Evolutionary conservation across 2,888 invertebrate genomes (phyloP), one percentile per base, ranked within the genome.

Genomic region (Ferrisia virgata): DNA sequence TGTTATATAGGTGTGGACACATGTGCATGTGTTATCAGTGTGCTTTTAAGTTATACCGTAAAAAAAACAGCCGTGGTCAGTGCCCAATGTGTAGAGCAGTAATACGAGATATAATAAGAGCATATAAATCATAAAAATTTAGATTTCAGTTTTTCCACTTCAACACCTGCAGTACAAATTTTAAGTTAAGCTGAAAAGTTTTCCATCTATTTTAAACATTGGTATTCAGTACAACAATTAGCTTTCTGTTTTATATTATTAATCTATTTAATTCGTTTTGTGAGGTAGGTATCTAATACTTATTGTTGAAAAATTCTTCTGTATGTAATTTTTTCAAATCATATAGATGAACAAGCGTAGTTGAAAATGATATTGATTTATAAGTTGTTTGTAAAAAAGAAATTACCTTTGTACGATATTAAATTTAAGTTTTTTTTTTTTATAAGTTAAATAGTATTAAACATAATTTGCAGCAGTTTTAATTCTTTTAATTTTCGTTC

Each of bases 21-120:
- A 97, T 99, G 97, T 99, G 99, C 89, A 97, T 99, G 97, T 99
- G 99, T 88, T 98, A 95, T 89, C 92, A 95, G 43, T 99, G 99
- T 89, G 98, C 98, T 0, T 92, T 95, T 72, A 95, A 96, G 87
- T 95, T 96, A 88, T 96, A 96, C 96, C 91, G 94, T 85, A 95
- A 95, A 28, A 93, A 94, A 87, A 95, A 95, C 0, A 96, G 95
- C 64, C 96, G 96, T 4, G 95, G 95, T 87, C 64, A 64, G 6
- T 99, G 99, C 89, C 99, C 99, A 0, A 92, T 99, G 22, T 99
- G 99, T 89, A 91, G 98, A 84, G 96, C 97, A 11, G 92, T 93
- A 85, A 98, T 99, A 86, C 93, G 94, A 87, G 98, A 99, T 89
- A 97, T 99, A 86, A 98, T 99, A 87, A 94, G 96, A 87, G 97